Evolutionary conservation across 2,113 vertebrate species (phyloP).

Genomic region (Podarcis raffonei): DNA sequence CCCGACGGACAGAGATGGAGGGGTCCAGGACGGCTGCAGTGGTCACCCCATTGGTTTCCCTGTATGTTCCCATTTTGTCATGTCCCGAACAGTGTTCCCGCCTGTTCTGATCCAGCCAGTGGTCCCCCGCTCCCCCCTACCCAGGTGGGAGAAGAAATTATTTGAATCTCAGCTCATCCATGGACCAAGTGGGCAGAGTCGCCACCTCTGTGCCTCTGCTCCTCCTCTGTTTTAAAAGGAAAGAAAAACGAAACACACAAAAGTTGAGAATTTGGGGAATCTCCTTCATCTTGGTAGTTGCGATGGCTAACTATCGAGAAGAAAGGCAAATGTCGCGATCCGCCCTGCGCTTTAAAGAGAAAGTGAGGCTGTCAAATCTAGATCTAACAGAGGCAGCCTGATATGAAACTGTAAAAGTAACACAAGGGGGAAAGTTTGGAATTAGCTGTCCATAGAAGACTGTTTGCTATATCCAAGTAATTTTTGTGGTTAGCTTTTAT

Average conservation of each 20-base stretch:
- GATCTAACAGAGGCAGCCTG: constrained; percentile 13
- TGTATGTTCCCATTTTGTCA: neutral
- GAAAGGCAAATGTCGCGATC: neutral
- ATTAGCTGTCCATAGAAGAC: constrained; percentile 18
- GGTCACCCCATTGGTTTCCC: neutral
- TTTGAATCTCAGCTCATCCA: neutral
- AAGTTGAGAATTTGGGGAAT: neutral
- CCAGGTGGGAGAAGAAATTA: neutral
- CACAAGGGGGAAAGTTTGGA: neutral
- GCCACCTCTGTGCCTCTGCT: neutral
- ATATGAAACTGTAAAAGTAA: constrained; percentile 11
- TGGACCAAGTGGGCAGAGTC: neutral
- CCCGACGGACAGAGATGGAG: neutral
- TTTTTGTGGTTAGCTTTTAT: constrained; percentile 32
- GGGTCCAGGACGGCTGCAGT: neutral
- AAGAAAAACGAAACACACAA: too few species aligned
- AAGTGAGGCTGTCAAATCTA: constrained; percentile 1
- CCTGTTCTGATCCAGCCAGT: neutral
- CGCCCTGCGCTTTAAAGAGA: neutral
- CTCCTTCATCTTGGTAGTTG: constrained; percentile 1
- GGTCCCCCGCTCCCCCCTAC: neutral
- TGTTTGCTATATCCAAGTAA: constrained; percentile 16
- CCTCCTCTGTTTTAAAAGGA: neutral
- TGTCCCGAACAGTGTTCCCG: neutral
- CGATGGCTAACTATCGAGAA: neutral